These are phyloP conservation scores for Morinoia aosen DNA, from an alignment of 2,888 invertebrate genomes.

Conservation along the genomic window DNA sequence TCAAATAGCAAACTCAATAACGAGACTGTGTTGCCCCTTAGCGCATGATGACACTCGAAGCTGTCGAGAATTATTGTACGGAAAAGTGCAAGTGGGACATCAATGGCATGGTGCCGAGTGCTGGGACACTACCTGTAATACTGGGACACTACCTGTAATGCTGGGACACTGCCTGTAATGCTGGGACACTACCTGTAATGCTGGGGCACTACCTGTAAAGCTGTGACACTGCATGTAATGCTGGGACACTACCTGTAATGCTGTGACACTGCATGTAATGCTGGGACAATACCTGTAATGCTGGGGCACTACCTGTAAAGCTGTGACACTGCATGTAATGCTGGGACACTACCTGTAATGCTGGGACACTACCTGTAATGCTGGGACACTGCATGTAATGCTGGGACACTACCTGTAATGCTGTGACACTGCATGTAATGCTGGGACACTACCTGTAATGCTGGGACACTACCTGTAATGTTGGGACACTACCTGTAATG, in stretches of 20 bases:
- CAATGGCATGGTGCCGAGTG: too few relatives aligned
- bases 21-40: too few relatives aligned
- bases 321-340: too few relatives aligned
- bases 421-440: not conserved
- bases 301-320: too few relatives aligned
- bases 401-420: not conserved
- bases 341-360: not conserved
- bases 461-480: not conserved
- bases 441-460: not conserved
- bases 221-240: not conserved
- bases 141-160: not conserved
- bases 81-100: too few relatives aligned
- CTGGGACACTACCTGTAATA: not conserved
- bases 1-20: too few relatives aligned
- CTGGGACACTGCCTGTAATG: not conserved
- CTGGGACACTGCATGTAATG: not conserved
- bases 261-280: not conserved
- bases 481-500: too few relatives aligned
- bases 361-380: not conserved
- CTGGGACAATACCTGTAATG: not conserved
- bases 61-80: too few relatives aligned
- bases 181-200: not conserved
- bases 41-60: too few relatives aligned
- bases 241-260: too few relatives aligned
- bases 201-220: not conserved